Base-by-base conservation (phyloP, 1,140 invertebrate genomes). In the Dolichoris vasculosae region DNA sequence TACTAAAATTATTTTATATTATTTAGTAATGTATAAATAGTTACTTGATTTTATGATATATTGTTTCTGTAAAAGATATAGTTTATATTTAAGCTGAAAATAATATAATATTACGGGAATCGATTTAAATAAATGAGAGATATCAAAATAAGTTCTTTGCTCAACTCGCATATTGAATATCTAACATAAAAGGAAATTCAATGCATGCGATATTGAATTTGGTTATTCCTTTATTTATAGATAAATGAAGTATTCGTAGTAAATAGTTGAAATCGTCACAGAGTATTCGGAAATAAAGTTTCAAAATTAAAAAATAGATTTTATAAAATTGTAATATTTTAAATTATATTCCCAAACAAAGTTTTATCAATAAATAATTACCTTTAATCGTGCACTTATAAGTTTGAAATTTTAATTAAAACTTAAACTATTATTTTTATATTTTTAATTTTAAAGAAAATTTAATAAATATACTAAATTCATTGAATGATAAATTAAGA, bases 181-280 rank as follows among this genome's bases (percentile, higher is more conserved):
- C 32, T 51, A 51, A 79, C n/a, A 20, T 79, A 71, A 40, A 78
- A 43, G 75, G 43, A 84, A 78, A 78, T 84, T 84, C 55, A 64
- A 79, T 78, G 59, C 75, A 78, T 64, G 83, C 83, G 63, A 84
- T 79, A 79, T 84, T 78, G 83, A 69, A 78, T 69, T 55, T 83
- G 40, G 38, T 83, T 64, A 64, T 83, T 83, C 9, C 40, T 64
- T 76, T 73, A 55, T 73, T 75, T 77, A 67, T 67, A 67, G 59
- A 55, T 55, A n/a, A 64, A 79, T 63, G 78, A 51, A 59, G 30
- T 67, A 79, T 79, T 51, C 15, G 7, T 51, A 51, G 20, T 51
- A 51, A 51, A 51, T 17, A 51, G 48, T 51, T 51, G 7, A 51
- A 11, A 11, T 7, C 48, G 15, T 17, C 2, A 51, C 20, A 17